Evolutionary conservation across 2,113 vertebrate genomes (phyloP).

Genomic region (Epinephelus fuscoguttatus): DNA sequence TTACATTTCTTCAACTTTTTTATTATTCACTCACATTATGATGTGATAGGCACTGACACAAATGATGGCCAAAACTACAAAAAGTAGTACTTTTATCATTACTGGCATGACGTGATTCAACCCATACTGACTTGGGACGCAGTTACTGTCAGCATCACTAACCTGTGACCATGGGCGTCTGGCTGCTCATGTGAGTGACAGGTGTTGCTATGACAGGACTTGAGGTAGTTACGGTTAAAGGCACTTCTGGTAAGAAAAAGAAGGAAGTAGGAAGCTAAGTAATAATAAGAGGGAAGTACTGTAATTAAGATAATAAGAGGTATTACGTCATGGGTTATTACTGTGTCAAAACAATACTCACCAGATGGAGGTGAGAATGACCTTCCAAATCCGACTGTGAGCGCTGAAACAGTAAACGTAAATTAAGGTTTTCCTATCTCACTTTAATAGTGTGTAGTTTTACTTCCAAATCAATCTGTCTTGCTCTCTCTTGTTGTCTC

Average conservation of each 20-base stretch:
- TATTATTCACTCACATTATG: too few species aligned
- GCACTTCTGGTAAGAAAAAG: neutral
- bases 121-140: too few species aligned
- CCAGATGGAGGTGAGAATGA: neutral
- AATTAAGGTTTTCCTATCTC: neutral
- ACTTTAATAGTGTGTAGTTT: neutral
- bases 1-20: too few species aligned
- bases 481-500: too few species aligned
- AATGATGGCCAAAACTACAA: too few species aligned
- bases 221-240: neutral
- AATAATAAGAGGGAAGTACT: neutral
- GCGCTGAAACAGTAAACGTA: conserved; percentile 21
- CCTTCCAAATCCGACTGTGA: neutral
- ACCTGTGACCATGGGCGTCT: neutral
- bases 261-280: neutral
- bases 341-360: neutral
- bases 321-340: neutral
- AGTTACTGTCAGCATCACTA: neutral
- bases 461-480: too few species aligned
- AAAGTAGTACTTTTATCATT: neutral
- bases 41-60: too few species aligned
- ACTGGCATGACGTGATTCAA: neutral
- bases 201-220: neutral
- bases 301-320: neutral
- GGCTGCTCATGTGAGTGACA: neutral